These are phyloP conservation scores for Drosophila santomea DNA, from an alignment of 1,140 invertebrate genomes.

Conservation along the genomic window DNA sequence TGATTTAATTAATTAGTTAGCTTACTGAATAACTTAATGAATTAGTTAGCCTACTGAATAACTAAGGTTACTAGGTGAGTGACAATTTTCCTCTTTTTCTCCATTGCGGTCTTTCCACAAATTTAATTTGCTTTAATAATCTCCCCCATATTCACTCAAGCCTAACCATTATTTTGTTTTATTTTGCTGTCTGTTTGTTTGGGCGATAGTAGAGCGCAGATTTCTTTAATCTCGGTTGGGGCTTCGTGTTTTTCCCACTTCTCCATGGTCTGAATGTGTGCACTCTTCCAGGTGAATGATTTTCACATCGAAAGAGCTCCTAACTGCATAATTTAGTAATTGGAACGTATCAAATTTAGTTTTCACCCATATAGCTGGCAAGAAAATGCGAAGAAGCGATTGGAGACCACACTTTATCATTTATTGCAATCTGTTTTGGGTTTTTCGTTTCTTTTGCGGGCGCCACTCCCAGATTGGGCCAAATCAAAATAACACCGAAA, in stretches of 20 bases:
- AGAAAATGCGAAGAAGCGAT: not conserved
- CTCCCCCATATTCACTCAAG: slow-evolving; percentile 49
- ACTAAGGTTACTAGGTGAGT: slow-evolving; percentile 14
- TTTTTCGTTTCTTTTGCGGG: slow-evolving; percentile 10
- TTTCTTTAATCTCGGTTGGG: slow-evolving; percentile 51
- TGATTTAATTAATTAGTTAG: too few relatives aligned
- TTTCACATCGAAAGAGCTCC: slow-evolving; percentile 62
- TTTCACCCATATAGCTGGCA: slow-evolving; percentile 45
- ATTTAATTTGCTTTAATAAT: slow-evolving; percentile 46
- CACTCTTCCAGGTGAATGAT: slow-evolving; percentile 81
- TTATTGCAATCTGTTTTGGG: slow-evolving; percentile 29
- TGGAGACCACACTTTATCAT: slow-evolving; percentile 21
- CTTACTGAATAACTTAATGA: too few relatives aligned
- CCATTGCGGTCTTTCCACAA: slow-evolving; percentile 1
- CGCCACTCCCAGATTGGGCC: slow-evolving; percentile 9
- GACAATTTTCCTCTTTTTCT: slow-evolving; percentile 52
- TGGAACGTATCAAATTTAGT: slow-evolving; percentile 83
- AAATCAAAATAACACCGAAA: slow-evolving; percentile 15
- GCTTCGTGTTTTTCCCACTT: slow-evolving; percentile 30
- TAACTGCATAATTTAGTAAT: slow-evolving; percentile 77
- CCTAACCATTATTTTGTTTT: slow-evolving; percentile 60
- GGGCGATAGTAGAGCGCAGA: slow-evolving; percentile 29
- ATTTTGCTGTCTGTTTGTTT: slow-evolving; percentile 42
- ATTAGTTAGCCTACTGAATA: too few relatives aligned
- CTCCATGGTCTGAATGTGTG: slow-evolving; percentile 44